phyloP scores from a whole-genome alignment of 2,113 vertebrate species.

The Recurvirostra avosetta region DNA sequence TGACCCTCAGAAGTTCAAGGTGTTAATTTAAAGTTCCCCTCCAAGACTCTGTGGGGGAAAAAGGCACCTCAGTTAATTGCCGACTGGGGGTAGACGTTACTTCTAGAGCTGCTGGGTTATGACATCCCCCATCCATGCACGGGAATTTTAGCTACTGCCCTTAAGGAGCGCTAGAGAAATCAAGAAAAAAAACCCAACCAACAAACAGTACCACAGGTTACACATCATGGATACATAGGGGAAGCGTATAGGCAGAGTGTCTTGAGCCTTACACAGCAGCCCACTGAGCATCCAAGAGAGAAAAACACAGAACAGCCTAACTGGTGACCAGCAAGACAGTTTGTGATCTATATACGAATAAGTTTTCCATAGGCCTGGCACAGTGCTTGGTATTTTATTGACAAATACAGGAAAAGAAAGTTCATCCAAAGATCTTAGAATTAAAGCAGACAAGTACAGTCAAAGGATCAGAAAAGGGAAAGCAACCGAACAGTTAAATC shows the following conservation, averaged over 20 bases:
- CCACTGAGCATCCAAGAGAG: not conserved
- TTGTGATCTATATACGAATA: not conserved
- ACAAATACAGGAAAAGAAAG: not conserved
- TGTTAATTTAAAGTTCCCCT: not conserved
- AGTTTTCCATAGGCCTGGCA: not conserved
- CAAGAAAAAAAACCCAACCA: not conserved
- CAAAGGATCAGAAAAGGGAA: not conserved
- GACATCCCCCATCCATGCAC: not conserved
- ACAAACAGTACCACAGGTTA: not conserved
- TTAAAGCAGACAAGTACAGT: not conserved
- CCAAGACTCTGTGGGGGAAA: not conserved
- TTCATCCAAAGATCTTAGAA: not conserved
- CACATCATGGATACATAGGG: fast-evolving
- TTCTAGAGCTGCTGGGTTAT: not conserved
- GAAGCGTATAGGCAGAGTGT: not conserved
- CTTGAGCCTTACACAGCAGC: not conserved
- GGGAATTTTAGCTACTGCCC: not conserved
- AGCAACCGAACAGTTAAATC: not conserved
- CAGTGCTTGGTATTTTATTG: not conserved
- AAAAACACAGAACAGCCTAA: not conserved
- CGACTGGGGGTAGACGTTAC: not conserved
- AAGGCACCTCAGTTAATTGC: not conserved
- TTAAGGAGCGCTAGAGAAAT: not conserved
- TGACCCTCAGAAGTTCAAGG: not conserved
- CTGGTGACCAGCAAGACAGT: not conserved